Evolutionary conservation across 2,113 vertebrate genomes (phyloP), one percentile per base, ranked within the genome.

Genomic region (Oryzias celebensis): DNA sequence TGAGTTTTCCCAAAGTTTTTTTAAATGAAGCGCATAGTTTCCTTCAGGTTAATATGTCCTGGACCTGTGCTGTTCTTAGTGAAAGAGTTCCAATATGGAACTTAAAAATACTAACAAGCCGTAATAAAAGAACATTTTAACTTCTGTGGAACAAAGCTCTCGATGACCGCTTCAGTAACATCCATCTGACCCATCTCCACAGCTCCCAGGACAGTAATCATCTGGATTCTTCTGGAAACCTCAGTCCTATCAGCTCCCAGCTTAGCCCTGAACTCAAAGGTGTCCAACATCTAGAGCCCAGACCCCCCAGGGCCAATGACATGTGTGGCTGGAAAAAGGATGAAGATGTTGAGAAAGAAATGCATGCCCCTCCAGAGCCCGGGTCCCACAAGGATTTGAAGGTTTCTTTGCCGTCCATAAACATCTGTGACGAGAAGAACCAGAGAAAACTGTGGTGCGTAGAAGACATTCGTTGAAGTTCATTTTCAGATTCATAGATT

Each of bases 221-320:
- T 73, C 96, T 93, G 2, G 92, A 94, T 65, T 98, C 96, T 14
- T 96, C 94, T 14, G 94, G 94, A 47, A 96, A 96, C 78, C 91
- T 96, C 68, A 98, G 96, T 83, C 94, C 93, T 68, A 89, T 87
- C 50, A 97, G 95, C 82, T 96, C 96, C 74, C 94, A 94, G 78
- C 90, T 94, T 52, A 96, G 88, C 72, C 89, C 89, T 2, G 94
- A 94, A 49, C 92, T 91, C 0, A 95, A 96, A 24, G 94, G 95
- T n/a, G 89, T 42, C 54, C 87, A 68, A 0, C 91, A 93, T 56
- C 86, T 65, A 1, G 86, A 88, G 51, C 80, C 73, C 0, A 71
- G 80, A 76, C 83, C 83, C 52, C 85, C 85, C 36, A 80, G 64
- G 20, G 18, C 7, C 0, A 92, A 81, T 66, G 86, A 87, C 67